These are phyloP conservation scores for Chironex yamaguchii DNA, from an alignment of 30 jellyfish, hydroid and myxozoan genomes.

Conservation along the genomic window DNA sequence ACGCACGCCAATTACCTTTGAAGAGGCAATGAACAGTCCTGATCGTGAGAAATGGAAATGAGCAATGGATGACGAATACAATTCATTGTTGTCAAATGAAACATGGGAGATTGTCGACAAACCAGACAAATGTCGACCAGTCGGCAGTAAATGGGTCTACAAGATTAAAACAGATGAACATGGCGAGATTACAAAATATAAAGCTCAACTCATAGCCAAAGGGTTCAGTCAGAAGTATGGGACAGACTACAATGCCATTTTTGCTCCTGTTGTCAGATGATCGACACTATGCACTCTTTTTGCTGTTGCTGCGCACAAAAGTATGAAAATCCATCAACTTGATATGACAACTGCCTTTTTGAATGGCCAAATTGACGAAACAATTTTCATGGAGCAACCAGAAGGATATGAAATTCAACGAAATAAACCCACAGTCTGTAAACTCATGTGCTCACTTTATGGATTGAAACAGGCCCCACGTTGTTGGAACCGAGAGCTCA, in stretches of 20 bases:
- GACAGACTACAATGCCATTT: not conserved
- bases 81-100: not conserved
- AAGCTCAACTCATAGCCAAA: not conserved
- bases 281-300: not conserved
- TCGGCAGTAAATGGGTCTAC: not conserved
- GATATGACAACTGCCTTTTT: not conserved
- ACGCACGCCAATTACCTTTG: not conserved
- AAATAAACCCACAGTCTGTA: not conserved
- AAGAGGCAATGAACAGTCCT: not conserved
- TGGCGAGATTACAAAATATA: not conserved
- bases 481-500: not conserved
- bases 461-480: not conserved
- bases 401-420: not conserved
- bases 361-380: not conserved
- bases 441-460: not conserved
- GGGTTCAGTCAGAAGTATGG: not conserved
- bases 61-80: not conserved
- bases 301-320: not conserved
- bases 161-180: not conserved
- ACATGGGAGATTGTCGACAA: no score
- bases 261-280: not conserved
- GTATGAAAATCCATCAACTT: not conserved
- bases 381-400: not conserved
- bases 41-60: not conserved
- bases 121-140: not conserved